These are phyloP conservation scores for Sipha flava DNA, from an alignment of 1,140 invertebrate species.

Conservation along the genomic window DNA sequence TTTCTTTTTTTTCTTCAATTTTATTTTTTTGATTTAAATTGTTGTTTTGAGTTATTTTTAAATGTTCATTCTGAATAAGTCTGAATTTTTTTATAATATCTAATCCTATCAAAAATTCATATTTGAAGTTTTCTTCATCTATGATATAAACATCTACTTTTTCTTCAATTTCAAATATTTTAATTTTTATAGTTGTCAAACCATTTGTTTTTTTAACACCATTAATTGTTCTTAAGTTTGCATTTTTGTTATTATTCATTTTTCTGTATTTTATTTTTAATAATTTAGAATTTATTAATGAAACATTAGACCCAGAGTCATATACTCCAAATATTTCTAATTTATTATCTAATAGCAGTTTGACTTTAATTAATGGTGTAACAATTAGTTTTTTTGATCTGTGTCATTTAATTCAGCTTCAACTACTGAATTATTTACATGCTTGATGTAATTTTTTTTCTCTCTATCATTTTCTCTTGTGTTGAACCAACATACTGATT, in stretches of 20 bases:
- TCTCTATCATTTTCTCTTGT: not conserved
- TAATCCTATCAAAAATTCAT: not conserved
- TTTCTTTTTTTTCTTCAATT: not conserved
- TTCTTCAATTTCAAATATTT: not conserved
- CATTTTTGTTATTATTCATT: constrained; percentile 12
- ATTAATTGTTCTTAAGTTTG: not conserved
- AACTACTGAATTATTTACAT: constrained; percentile 31
- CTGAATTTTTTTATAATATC: not conserved
- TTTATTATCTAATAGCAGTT: constrained; percentile 30
- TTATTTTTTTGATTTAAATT: not conserved
- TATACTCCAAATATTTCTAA: constrained; percentile 24
- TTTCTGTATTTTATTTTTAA: constrained; percentile 33
- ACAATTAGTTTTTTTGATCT: constrained; percentile 33
- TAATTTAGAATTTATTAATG: constrained; percentile 34
- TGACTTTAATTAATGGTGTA: constrained; percentile 32
- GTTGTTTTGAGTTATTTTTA: not conserved
- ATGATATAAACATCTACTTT: not conserved
- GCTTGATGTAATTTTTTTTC: constrained; percentile 9
- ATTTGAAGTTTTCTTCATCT: not conserved
- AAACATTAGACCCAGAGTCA: constrained; percentile 33
- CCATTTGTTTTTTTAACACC: constrained; percentile 4
- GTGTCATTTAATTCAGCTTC: constrained; percentile 27
- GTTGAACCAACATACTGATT: constrained; percentile 30
- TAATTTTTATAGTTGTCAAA: not conserved
- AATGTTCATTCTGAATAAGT: not conserved